Percentiles rank a stretch among this genome's conserved stretches.
These are phyloP conservation scores for Poeciliopsis infans DNA, from an alignment of 2,797 vertebrate species.

Conservation along the genomic window DNA sequence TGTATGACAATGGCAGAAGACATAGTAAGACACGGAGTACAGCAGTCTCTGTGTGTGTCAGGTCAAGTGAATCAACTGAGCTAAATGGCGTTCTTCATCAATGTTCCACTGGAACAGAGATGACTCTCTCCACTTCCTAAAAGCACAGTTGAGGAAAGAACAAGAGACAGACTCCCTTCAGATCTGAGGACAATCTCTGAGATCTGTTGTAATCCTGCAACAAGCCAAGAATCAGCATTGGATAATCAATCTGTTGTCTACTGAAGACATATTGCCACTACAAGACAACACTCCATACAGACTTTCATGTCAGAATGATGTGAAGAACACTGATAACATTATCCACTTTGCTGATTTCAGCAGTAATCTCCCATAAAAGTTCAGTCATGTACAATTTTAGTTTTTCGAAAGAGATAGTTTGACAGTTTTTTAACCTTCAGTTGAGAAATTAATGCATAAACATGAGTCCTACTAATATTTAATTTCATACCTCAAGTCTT, in stretches of 20 bases:
- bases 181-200: neutral
- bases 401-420: neutral
- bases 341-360: neutral
- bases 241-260: constrained; percentile 9
- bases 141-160: constrained; percentile 29
- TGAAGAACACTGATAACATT: neutral
- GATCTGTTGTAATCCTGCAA: neutral
- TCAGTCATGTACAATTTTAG: neutral
- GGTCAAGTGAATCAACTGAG: neutral
- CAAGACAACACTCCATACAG: neutral
- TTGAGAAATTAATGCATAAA: neutral
- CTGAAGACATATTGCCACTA: neutral
- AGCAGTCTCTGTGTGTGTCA: constrained; percentile 44
- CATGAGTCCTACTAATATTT: neutral
- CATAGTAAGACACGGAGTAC: constrained; percentile 37
- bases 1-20: constrained; percentile 4
- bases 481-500: neutral
- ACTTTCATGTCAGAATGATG: neutral
- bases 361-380: neutral
- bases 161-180: constrained; percentile 20
- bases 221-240: neutral
- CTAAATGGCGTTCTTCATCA: constrained; percentile 45
- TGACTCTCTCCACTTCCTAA: constrained; percentile 37
- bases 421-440: neutral
- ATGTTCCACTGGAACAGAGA: constrained; percentile 56